A percentile compares a stretch with the other conserved stretches of the same genome.
Conservation (phyloP, 2,113 vertebrate genomes). For the Clarias macrocephalus region DNA sequence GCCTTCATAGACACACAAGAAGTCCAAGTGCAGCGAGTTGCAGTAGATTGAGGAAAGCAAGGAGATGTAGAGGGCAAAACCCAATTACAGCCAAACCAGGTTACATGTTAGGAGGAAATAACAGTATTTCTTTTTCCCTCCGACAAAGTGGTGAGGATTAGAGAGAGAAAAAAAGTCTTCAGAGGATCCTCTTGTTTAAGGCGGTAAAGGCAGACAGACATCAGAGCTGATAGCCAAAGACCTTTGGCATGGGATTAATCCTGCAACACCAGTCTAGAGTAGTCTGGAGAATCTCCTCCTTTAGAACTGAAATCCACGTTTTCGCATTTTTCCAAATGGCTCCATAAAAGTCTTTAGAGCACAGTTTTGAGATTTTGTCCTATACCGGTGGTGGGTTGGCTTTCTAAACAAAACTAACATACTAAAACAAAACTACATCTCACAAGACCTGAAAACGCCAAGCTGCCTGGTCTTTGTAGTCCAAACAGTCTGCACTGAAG, state of each 20-base stretch:
- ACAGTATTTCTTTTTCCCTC: background rate
- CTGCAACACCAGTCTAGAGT: background rate
- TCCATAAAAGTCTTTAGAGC: constrained; percentile 18
- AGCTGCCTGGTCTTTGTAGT: constrained; percentile 97
- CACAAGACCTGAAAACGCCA: constrained; percentile 98
- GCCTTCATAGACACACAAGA: constrained; percentile 59
- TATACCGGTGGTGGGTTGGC: background rate
- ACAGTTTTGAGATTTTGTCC: background rate
- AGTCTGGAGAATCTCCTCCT: background rate
- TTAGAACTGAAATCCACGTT: background rate
- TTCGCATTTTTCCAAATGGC: constrained; percentile 9
- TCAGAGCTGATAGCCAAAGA: constrained; percentile 4
- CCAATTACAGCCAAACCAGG: background rate
- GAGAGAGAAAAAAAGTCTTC: constrained; percentile 5
- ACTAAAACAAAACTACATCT: constrained; percentile 54
- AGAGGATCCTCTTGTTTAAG: constrained; percentile 7
- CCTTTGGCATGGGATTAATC: constrained; percentile 21
- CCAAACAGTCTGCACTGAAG: constrained; percentile 94
- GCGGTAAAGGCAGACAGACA: constrained; percentile 21
- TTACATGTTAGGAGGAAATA: background rate
- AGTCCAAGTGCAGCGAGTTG: constrained; percentile 59
- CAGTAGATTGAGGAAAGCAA: background rate
- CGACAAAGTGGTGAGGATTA: constrained; percentile 21
- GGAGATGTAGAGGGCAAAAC: background rate
- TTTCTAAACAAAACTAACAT: constrained; percentile 24